Base-by-base conservation (phyloP, 2,797 vertebrate genomes). In the Megalops cyprinoides region DNA sequence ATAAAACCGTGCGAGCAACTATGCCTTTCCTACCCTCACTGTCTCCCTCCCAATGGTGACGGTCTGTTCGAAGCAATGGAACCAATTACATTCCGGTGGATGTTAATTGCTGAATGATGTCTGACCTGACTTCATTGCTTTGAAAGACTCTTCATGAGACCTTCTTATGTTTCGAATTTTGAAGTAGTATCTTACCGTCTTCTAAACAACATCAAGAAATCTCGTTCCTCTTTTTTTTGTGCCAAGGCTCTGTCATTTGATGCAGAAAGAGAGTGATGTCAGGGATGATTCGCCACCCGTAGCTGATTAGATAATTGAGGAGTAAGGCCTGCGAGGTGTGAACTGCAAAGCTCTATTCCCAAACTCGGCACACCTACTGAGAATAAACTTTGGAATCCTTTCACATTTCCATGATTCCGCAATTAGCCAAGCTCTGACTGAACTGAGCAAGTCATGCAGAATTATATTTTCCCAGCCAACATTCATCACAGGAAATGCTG, bases 11-110 rank as follows among this genome's bases (percentile, higher is more conserved):
- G 51, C 44, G 12, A 23, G 31, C 39, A 14, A n/a, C 56, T 56
- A 5, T 14, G 10, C 5, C 34, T 48, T 49, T 37, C 25, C 20
- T 48, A n/a, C n/a, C n/a, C n/a, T 23, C 9, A 7, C 23, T 4
- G 15, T 62, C 49, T 62, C 51, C 60, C 34, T 46, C 74, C 53
- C 58, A 15, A 46, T 10, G 28, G 44, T 31, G 46, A 75, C 6
- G 65, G 34, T 23, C 28, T 48, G 56, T 81, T 76, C 76, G 55
- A 25, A 76, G 58, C 74, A 51, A 37, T 39, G 74, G 73, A 55
- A 39, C 55, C 73, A 58, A 28, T 28, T 31, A 81, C 74, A 67
- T 76, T 69, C 44, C n/a, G 62, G 48, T n/a, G 74, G 23, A 53
- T 55, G 58, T 25, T 65, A 15, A 34, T 31, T 31, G 58, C 56